A percentile compares a stretch with the other conserved stretches of the same genome.
Evolutionary conservation across 2,888 invertebrate genomes (phyloP).

Genomic region (Ecliptopera silaceata): DNA sequence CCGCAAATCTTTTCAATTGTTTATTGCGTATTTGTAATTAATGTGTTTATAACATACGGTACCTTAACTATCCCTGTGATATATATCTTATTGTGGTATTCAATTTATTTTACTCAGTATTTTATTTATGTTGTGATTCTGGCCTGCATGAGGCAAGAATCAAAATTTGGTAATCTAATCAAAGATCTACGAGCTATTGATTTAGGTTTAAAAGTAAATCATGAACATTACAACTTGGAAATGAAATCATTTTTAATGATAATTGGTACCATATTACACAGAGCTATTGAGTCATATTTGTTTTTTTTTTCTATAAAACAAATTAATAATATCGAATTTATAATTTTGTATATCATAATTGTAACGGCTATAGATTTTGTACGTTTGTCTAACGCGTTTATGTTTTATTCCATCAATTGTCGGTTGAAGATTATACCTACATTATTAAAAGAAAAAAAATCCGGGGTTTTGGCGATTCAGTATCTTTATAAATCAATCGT

Average conservation of each 20-base stretch:
- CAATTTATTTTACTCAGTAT: neutral
- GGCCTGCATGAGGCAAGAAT: neutral
- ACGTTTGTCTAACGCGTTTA: neutral
- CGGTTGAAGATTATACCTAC: conserved; percentile 1
- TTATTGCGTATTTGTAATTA: neutral
- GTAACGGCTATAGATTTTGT: neutral
- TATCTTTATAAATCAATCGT: conserved; percentile 21
- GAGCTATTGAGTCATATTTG: neutral
- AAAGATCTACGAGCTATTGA: conserved; percentile 6
- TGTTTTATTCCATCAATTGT: conserved; percentile 13
- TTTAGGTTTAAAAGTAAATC: neutral
- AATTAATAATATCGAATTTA: neutral
- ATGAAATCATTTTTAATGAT: neutral
- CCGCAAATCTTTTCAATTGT: neutral
- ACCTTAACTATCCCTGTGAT: too few relatives aligned
- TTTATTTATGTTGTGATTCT: neutral
- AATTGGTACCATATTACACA: neutral
- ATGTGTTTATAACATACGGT: neutral
- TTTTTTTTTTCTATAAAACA: neutral
- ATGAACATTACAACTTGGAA: neutral
- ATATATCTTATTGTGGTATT: neutral
- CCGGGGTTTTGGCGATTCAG: neutral
- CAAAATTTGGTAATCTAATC: conserved; percentile 4
- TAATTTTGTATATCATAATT: neutral
- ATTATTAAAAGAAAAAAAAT: neutral